Base-by-base conservation (phyloP, 2,113 vertebrate species). In the Notothenia coriiceps region DNA sequence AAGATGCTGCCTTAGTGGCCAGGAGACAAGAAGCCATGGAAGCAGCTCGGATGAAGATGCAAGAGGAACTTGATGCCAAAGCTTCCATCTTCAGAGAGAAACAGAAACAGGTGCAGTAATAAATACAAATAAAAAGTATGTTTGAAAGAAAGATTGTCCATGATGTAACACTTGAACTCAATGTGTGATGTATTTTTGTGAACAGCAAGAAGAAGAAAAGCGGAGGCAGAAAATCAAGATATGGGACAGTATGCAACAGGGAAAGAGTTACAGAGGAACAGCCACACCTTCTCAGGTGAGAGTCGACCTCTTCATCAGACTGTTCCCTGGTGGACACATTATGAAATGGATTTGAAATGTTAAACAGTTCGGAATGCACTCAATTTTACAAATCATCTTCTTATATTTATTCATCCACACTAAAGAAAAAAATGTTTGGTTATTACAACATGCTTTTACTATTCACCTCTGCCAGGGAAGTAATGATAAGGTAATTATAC, bases 161-260 rank as follows among this genome's bases (percentile, higher is more conserved):
- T 17, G 43, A n/a, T 62, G 14, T 68, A 10, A 12, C 13, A 40
- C 29, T 4, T 43, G 11, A 67, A 51, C 46, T 18, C 1, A 50
- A 13, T 35, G 3, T 44, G 47, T 17, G 15, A 17, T 64, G 11
- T 78, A 1, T 79, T 74, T 40, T 60, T 78, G 4, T 77, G 8
- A 44, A 43, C 67, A 98, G 97, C 90, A 97, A 47, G 97, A 98
- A 90, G 97, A 99, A 52, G 96, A 97, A 76, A 97, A 96, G 76
- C 94, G 96, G 83, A 94, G 82, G 62, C 96, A 97, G 92, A 99
- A 97, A 85, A 97, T 98, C 0, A 96, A 97, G 2, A 94, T 93
- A 68, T 97, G 97, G 97, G 97, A 99, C n/a, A 97, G 93, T 17
- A 96, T 98, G 96, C 94, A 96, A 40, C 94, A 96, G 78, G 97